phyloP scores from a whole-genome alignment of 2,888 invertebrate species.

The Phragmatobia fuliginosa region DNA sequence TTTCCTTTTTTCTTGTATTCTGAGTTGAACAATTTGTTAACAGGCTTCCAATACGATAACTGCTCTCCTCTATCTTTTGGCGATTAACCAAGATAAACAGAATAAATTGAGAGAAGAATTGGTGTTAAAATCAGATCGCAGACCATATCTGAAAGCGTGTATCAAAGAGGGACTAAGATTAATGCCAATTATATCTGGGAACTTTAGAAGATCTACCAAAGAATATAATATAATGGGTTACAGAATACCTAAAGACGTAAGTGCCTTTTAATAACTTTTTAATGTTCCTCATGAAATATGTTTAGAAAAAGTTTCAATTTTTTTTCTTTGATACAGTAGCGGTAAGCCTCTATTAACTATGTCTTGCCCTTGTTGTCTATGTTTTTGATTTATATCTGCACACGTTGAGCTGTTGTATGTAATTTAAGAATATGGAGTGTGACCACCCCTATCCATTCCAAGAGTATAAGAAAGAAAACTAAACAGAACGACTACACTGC shows the following conservation, averaged over 20 bases:
- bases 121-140: conserved; percentile 56
- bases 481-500: no score
- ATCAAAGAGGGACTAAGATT: conserved; percentile 90
- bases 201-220: conserved; percentile 79
- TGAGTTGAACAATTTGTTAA: conserved; percentile 23
- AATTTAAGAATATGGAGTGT: neutral
- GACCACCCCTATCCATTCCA: no score
- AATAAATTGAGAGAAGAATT: conserved; percentile 87
- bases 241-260: conserved; percentile 87
- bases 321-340: neutral
- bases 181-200: conserved; percentile 86
- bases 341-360: neutral
- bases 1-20: neutral
- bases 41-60: conserved; percentile 86
- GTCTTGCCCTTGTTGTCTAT: neutral
- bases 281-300: neutral
- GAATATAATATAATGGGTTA: conserved; percentile 88
- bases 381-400: neutral
- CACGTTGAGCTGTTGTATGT: neutral
- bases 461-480: no score
- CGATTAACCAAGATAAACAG: conserved; percentile 88
- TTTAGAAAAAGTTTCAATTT: neutral
- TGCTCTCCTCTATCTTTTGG: conserved; percentile 86
- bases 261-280: conserved; percentile 30
- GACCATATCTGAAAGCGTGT: conserved; percentile 89